phyloP scores from a whole-genome alignment of 2,113 vertebrate species.

The Mus musculus region GRCm39 chr3:72670501-72671000 shows the following conservation, averaged over 20 bases:
- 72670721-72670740: not conserved
- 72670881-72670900: not conserved
- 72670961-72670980: not conserved
- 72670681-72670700: not conserved
- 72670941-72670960: not conserved
- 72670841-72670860: not conserved
- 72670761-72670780: not conserved
- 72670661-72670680: not conserved
- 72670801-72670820: not conserved
- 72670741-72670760: not conserved
- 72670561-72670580: not conserved
- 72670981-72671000: too few species aligned
- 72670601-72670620: not conserved
- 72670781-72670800: accelerated
- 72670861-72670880: not conserved
- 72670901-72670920: not conserved
- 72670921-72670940: not conserved
- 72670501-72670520: not conserved
- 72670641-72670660: not conserved
- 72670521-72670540: not conserved
- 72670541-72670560: not conserved
- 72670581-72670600: not conserved
- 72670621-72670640: not conserved
- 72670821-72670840: not conserved
- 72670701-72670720: not conserved